Conservation (phyloP, 2,797 vertebrate genomes). For the Catamblyrhynchus diadema region DNA sequence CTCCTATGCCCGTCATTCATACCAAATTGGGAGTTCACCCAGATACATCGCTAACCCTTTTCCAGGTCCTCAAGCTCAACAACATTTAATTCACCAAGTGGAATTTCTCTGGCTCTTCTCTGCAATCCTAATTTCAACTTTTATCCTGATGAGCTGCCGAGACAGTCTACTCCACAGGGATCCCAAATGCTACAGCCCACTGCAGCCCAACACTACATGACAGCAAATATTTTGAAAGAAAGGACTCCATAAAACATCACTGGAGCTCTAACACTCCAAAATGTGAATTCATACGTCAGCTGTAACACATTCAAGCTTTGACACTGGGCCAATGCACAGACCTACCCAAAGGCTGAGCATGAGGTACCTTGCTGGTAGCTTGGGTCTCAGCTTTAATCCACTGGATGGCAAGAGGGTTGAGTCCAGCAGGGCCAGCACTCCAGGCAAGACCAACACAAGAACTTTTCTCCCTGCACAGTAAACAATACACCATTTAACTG, state of each 20-base stretch:
- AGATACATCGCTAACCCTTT: slow-evolving; percentile 4
- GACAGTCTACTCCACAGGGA: slow-evolving; percentile 22
- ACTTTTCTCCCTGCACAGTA: background rate
- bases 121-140: slow-evolving; percentile 45
- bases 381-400: background rate
- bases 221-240: slow-evolving; percentile 32
- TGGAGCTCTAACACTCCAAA: background rate
- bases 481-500: background rate
- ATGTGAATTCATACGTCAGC: background rate
- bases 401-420: background rate
- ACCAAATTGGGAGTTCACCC: slow-evolving; percentile 35
- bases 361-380: background rate
- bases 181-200: slow-evolving; percentile 7
- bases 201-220: background rate
- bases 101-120: slow-evolving; percentile 45
- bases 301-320: background rate
- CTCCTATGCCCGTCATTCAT: slow-evolving; percentile 53
- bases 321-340: background rate
- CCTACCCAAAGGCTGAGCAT: background rate
- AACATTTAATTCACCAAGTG: slow-evolving; percentile 36
- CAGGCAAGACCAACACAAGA: background rate
- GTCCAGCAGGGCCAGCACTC: background rate
- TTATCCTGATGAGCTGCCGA: slow-evolving; percentile 18
- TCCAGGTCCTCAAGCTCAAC: slow-evolving; percentile 46
- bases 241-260: background rate